Evolutionary conservation across 2,797 vertebrate species (phyloP).

Genomic region (Anguilla pacifica): DNA sequence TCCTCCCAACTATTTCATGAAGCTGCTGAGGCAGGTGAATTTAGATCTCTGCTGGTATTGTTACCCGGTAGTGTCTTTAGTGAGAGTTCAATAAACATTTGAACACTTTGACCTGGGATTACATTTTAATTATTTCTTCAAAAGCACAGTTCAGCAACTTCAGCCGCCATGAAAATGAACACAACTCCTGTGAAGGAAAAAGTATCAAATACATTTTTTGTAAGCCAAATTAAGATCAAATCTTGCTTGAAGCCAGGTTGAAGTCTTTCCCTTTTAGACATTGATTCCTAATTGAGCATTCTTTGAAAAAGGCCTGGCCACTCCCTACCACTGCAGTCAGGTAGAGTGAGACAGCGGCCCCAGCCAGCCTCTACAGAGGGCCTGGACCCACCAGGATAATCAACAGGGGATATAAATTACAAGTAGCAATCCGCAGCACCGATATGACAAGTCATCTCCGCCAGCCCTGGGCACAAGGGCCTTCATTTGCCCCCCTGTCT

Average conservation of each 20-base stretch:
- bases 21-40: not conserved
- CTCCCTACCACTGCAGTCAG: not conserved
- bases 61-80: not conserved
- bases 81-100: not conserved
- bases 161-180: not conserved
- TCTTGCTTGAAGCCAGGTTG: not conserved
- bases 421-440: not conserved
- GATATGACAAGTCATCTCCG: not conserved
- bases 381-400: not conserved
- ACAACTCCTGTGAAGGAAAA: not conserved
- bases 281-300: too few species aligned
- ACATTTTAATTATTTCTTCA: not conserved
- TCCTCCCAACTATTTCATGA: not conserved
- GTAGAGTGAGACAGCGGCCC: not conserved
- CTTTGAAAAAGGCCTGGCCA: not conserved
- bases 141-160: not conserved
- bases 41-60: not conserved
- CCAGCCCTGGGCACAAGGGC: not conserved
- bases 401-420: not conserved
- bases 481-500: not conserved
- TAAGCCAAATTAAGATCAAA: not conserved
- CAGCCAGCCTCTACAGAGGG: not conserved
- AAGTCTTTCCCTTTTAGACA: not conserved
- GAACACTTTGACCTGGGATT: not conserved
- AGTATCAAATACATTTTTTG: not conserved